Percentiles rank a stretch among this genome's conserved stretches.
Evolutionary conservation across 2,888 invertebrate genomes (phyloP).

Genomic region (Glaucopsyche alexis): DNA sequence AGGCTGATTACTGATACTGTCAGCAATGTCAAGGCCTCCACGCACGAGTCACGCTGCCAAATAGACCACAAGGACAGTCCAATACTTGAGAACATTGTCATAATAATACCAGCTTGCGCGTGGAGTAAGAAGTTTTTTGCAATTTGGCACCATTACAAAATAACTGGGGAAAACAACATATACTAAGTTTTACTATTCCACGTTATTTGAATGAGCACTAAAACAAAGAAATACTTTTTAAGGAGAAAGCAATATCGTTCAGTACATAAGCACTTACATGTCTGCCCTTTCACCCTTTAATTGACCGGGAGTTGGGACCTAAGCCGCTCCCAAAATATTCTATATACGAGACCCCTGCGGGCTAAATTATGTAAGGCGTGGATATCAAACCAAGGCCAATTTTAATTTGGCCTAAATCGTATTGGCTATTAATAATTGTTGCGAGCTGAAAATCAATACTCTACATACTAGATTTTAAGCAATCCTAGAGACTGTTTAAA

Average conservation of each 20-base stretch:
- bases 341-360: background rate
- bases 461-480: background rate
- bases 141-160: background rate
- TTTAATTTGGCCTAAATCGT: background rate
- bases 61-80: slow-evolving; percentile 33
- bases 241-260: background rate
- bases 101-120: background rate
- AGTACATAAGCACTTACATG: background rate
- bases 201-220: background rate
- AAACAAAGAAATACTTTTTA: background rate
- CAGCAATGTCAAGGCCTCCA: slow-evolving; percentile 63
- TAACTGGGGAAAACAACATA: background rate
- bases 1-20: slow-evolving; percentile 36
- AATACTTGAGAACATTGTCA: background rate
- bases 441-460: slow-evolving; percentile 4
- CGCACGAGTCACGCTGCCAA: slow-evolving; percentile 39
- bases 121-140: background rate
- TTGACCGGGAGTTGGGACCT: background rate
- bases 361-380: slow-evolving; percentile 7
- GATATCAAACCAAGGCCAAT: slow-evolving; percentile 4
- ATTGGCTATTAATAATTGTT: slow-evolving; percentile 4
- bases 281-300: slow-evolving; percentile 17
- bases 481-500: background rate
- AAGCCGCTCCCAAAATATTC: slow-evolving; percentile 7
- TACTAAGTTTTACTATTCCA: background rate